Percentiles rank a stretch among this genome's conserved stretches.
Evolutionary conservation across 2,888 invertebrate species (phyloP).

Genomic region (Calliopum simillimum): DNA sequence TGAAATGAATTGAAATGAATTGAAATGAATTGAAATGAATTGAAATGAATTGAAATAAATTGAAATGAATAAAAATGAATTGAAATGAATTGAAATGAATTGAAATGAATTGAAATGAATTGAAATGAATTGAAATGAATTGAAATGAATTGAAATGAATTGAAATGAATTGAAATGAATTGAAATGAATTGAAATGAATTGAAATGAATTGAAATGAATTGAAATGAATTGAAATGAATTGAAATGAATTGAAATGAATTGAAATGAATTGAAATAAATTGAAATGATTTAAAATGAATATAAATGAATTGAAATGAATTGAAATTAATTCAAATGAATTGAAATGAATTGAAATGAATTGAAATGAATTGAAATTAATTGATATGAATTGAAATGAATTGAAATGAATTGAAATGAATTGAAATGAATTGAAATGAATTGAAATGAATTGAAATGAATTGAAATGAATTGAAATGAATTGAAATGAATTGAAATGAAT

Average conservation of each 20-base stretch:
- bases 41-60: constrained; percentile 8
- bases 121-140: constrained; percentile 12
- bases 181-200: neutral
- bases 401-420: neutral
- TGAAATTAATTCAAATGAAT: too few relatives aligned
- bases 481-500: neutral
- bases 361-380: neutral
- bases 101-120: constrained; percentile 1
- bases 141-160: constrained; percentile 7
- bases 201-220: neutral
- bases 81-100: constrained; percentile 7
- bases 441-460: neutral
- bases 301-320: neutral
- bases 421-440: neutral
- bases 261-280: neutral
- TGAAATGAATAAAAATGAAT: constrained; percentile 9
- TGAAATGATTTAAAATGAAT: constrained; percentile 1
- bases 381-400: neutral
- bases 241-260: neutral
- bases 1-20: constrained; percentile 9
- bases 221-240: neutral
- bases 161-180: constrained; percentile 13
- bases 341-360: neutral
- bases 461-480: neutral
- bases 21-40: constrained; percentile 8